These are phyloP conservation scores for Anticlea derivata DNA, from an alignment of 2,888 invertebrate species.

Conservation along the genomic window DNA sequence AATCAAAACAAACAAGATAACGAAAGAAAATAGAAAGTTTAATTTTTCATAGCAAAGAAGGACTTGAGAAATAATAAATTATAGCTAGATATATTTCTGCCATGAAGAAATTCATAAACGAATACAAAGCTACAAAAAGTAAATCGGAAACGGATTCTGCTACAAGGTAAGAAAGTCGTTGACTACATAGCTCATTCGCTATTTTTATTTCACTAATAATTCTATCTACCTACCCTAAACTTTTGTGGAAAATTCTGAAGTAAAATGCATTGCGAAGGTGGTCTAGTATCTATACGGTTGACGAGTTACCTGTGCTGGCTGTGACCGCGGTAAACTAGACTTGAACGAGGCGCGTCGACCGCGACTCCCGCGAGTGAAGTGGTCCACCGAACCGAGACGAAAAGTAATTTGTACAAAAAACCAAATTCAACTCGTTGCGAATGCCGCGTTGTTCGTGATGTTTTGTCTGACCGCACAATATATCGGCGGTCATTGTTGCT, in stretches of 20 bases:
- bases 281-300: constrained; percentile 44
- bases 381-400: constrained; percentile 80
- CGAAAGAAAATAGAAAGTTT: neutral
- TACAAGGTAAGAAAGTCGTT: constrained; percentile 52
- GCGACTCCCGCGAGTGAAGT: constrained; percentile 66
- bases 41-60: neutral
- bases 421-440: constrained; percentile 81
- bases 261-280: constrained; percentile 32
- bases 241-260: constrained; percentile 19
- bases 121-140: constrained; percentile 66
- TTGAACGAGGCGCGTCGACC: constrained; percentile 52
- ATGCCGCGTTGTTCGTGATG: constrained; percentile 77
- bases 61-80: too few relatives aligned
- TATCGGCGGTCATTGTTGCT: constrained; percentile 79
- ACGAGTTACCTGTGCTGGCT: constrained; percentile 45
- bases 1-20: neutral
- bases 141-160: constrained; percentile 56
- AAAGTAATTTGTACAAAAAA: constrained; percentile 83
- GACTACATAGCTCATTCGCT: neutral
- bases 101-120: constrained; percentile 75
- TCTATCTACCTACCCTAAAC: constrained; percentile 25
- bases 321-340: constrained; percentile 53
- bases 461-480: constrained; percentile 83
- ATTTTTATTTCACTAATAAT: too few relatives aligned
- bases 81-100: neutral